Base-by-base conservation (phyloP, 2,113 vertebrate species). In the Daphoenositta chrysoptera region DNA sequence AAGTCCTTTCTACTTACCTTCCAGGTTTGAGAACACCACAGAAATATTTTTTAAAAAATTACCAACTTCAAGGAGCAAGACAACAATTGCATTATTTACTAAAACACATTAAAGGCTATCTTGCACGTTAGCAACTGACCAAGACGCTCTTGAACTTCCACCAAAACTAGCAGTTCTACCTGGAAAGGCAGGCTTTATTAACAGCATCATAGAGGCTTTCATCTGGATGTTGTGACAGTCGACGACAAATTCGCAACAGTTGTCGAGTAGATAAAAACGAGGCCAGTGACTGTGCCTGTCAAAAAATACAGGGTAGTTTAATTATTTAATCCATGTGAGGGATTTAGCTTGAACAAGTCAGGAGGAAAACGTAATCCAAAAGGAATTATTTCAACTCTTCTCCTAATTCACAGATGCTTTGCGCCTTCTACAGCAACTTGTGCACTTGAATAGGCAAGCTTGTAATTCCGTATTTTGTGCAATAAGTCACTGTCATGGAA, bases 181-280 rank as follows among this genome's bases (percentile, higher is more conserved):
- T 99, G 97, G 99, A 99, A 78, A 99, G 99, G 87, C 99, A 99
- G 53, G 99, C 99, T 98, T 99, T 99, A 68, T 99, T 98, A 91
- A 99, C 96, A 70, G 99, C 98, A 51, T 98, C 93, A 81, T 98
- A 97, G 65, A 99, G 97, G 78, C 97, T 99, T 97, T 99, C 99
- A 60, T 98, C 97, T 28, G 99, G 99, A 87, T 99, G 98, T 69
- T 97, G 98, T 28, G 99, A 99, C 64, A 99, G 97, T 24, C 99
- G 98, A 42, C 98, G 98, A 90, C 99, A 99, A 94, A 99, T 99
- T 87, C 99, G 97, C 91, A 99, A 56, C 16, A 99, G 97, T 57
- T 99, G 99, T 63, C 99, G 98, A 76, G 99, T 99, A 63, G 99
- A 99, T 60, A 99, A 98, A 47, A 99, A 99, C 0, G 99, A 98